These are phyloP conservation scores for Kryptolebias ocellatus DNA, from an alignment of 2,797 vertebrate species.

Conservation along the genomic window DNA sequence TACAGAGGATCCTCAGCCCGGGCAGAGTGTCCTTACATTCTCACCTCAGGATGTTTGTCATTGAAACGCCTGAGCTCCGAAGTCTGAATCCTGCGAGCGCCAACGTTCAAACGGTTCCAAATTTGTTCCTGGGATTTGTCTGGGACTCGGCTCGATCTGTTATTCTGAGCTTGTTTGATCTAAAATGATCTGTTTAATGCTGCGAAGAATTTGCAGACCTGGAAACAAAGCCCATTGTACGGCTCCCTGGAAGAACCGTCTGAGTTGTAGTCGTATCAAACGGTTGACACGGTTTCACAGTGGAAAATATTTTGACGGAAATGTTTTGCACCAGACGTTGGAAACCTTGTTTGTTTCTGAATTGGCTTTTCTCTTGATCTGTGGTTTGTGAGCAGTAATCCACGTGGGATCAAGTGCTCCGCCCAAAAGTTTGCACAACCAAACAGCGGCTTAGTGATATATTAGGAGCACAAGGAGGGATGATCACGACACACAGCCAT, in stretches of 20 bases:
- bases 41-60: constrained; percentile 41
- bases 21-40: constrained; percentile 50
- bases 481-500: background rate
- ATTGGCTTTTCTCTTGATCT: constrained; percentile 3
- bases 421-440: constrained; percentile 30
- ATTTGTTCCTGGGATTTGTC: background rate
- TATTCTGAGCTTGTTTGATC: constrained; percentile 3
- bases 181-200: background rate
- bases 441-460: constrained; percentile 17
- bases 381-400: constrained; percentile 17
- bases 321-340: too few species aligned
- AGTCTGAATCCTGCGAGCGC: background rate
- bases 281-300: background rate
- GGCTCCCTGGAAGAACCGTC: background rate
- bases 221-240: background rate
- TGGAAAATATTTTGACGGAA: background rate
- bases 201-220: background rate
- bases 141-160: background rate
- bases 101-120: background rate
- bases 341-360: background rate
- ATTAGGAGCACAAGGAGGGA: constrained; percentile 4
- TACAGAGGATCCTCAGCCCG: background rate
- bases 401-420: constrained; percentile 19
- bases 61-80: constrained; percentile 9
- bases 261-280: background rate